Percentiles rank a stretch among this genome's conserved stretches.
Conservation (phyloP, 2,113 vertebrate genomes). For the Hipposideros armiger region DNA sequence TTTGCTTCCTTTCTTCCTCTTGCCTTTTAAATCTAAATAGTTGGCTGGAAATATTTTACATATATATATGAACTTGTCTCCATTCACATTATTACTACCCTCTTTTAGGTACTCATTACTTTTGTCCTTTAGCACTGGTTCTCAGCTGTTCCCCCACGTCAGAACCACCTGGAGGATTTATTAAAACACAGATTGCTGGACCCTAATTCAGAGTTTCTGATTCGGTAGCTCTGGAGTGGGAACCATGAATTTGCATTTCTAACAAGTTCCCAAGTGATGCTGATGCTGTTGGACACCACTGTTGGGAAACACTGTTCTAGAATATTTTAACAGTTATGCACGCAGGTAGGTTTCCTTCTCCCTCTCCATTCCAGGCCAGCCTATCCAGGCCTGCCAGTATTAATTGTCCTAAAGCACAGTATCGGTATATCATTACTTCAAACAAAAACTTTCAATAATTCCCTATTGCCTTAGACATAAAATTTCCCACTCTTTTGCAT, state of each 20-base stretch:
- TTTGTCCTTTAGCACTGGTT: background rate
- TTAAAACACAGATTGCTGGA: background rate
- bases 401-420: background rate
- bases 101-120: background rate
- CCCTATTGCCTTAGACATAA: background rate
- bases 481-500: background rate
- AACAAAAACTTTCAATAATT: constrained; percentile 19
- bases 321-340: background rate
- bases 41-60: background rate
- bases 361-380: background rate
- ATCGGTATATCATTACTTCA: background rate
- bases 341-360: background rate
- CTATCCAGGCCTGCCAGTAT: background rate
- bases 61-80: background rate
- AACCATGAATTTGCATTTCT: background rate
- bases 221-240: background rate
- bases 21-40: background rate
- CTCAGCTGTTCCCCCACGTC: background rate
- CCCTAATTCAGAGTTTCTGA: background rate
- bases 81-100: background rate
- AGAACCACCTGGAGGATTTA: background rate
- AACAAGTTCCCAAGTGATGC: background rate
- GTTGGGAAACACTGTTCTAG: background rate
- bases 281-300: background rate
- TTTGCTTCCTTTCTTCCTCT: background rate